Percentiles rank a stretch among this genome's conserved stretches.
Evolutionary conservation across 2,113 vertebrate genomes (phyloP).

Genomic region (Lipotes vexillifer): DNA sequence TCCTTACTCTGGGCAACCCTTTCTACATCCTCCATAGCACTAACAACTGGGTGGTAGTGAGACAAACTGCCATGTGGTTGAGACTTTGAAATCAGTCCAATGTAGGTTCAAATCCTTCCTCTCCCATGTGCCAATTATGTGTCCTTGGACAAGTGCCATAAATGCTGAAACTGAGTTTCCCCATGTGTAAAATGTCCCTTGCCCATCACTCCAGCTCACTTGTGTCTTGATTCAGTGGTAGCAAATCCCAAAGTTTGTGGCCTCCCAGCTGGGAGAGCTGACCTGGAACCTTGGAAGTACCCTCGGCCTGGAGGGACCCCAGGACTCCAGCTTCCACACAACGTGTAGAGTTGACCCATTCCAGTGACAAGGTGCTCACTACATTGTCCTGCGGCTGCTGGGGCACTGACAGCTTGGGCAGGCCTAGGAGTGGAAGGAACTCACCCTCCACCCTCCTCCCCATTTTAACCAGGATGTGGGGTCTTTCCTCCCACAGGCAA

Average conservation of each 20-base stretch:
- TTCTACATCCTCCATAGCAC: not conserved
- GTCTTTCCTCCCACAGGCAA: slow-evolving; percentile 84
- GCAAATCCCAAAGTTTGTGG: not conserved
- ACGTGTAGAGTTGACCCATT: not conserved
- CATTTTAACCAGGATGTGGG: not conserved
- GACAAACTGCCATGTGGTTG: not conserved
- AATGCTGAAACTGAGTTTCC: not conserved
- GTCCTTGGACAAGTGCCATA: not conserved
- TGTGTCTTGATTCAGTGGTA: not conserved
- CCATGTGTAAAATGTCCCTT: not conserved
- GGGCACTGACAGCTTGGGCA: accelerated
- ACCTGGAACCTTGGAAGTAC: not conserved
- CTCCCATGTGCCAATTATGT: not conserved
- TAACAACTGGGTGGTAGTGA: not conserved
- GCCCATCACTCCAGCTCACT: not conserved
- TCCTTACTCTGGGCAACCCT: not conserved
- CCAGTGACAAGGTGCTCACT: not conserved
- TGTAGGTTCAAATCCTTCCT: not conserved
- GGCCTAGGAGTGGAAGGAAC: not conserved
- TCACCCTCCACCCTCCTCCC: not conserved
- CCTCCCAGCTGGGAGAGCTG: not conserved
- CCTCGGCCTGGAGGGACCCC: not conserved
- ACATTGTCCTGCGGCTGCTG: not conserved
- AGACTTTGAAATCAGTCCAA: not conserved
- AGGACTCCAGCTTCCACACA: not conserved